Percentiles rank a stretch among this genome's conserved stretches.
Evolutionary conservation across 2,888 invertebrate species (phyloP).

Genomic region (Dysmachus trigonus): DNA sequence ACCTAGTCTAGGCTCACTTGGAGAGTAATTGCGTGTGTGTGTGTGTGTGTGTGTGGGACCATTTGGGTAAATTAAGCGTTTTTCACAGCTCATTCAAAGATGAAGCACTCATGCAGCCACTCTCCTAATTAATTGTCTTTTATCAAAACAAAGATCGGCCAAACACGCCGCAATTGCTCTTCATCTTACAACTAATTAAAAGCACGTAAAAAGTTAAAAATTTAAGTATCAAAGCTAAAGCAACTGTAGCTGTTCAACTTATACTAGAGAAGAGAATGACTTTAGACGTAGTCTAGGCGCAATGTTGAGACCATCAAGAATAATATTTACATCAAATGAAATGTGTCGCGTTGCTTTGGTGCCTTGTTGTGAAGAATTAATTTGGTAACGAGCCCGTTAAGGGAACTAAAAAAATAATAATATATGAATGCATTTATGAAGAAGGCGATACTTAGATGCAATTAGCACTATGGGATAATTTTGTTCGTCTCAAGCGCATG

Average conservation of each 20-base stretch:
- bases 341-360: neutral
- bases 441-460: neutral
- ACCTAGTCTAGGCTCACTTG: neutral
- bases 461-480: neutral
- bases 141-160: neutral
- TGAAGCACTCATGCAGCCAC: neutral
- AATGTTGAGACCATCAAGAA: slow-evolving; percentile 11
- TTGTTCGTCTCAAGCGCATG: slow-evolving; percentile 36
- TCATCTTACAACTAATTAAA: neutral
- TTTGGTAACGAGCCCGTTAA: neutral
- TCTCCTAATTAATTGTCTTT: neutral
- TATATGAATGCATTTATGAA: neutral
- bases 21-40: neutral
- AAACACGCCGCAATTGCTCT: neutral
- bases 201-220: neutral
- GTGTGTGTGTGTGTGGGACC: neutral
- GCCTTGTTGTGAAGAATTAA: neutral
- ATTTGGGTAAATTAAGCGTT: neutral
- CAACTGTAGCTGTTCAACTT: slow-evolving; percentile 4
- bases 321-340: slow-evolving; percentile 21
- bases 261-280: slow-evolving; percentile 42
- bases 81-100: neutral
- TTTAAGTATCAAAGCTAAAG: slow-evolving; percentile 40
- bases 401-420: neutral
- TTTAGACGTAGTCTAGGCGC: slow-evolving; percentile 22